phyloP scores from a whole-genome alignment of 2,113 vertebrate genomes.

The Phyllopteryx taeniolatus region DNA sequence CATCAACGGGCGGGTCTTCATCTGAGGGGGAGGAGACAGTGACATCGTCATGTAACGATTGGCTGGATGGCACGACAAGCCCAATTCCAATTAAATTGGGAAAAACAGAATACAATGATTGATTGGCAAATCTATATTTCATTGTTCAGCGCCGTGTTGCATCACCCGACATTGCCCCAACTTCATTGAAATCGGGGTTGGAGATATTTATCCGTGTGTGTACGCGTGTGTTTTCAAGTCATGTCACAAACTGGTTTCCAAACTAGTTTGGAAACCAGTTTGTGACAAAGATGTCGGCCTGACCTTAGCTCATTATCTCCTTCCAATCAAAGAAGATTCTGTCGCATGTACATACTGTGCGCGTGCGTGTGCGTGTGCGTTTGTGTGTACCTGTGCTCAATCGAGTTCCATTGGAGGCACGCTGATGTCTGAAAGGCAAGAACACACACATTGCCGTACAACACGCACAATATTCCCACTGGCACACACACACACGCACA shows the following conservation, averaged over 20 bases:
- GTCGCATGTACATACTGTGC: too few relatives aligned
- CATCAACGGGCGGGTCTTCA: constrained; percentile 21
- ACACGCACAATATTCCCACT: too few relatives aligned
- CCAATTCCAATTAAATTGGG: too few relatives aligned
- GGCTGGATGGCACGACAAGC: background rate
- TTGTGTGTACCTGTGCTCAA: constrained; percentile 28
- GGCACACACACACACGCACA: too few relatives aligned
- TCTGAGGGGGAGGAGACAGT: constrained; percentile 24
- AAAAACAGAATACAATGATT: background rate
- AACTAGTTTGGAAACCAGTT: background rate
- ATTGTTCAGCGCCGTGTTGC: too few relatives aligned
- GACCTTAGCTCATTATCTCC: background rate
- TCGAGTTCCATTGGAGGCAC: background rate
- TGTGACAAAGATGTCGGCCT: background rate
- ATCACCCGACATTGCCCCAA: too few relatives aligned
- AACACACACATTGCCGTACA: background rate
- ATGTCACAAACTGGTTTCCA: background rate
- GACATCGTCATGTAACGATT: constrained; percentile 9
- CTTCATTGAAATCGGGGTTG: background rate
- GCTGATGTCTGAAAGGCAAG: constrained; percentile 33
- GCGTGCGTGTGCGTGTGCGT: background rate
- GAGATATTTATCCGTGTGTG: background rate
- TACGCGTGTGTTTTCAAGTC: background rate
- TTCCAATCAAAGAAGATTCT: background rate
- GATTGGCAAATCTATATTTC: background rate